Evolutionary conservation across 2,797 vertebrate genomes (phyloP), one percentile per base, ranked within the genome.

Genomic region (Hyperoplus immaculatus): DNA sequence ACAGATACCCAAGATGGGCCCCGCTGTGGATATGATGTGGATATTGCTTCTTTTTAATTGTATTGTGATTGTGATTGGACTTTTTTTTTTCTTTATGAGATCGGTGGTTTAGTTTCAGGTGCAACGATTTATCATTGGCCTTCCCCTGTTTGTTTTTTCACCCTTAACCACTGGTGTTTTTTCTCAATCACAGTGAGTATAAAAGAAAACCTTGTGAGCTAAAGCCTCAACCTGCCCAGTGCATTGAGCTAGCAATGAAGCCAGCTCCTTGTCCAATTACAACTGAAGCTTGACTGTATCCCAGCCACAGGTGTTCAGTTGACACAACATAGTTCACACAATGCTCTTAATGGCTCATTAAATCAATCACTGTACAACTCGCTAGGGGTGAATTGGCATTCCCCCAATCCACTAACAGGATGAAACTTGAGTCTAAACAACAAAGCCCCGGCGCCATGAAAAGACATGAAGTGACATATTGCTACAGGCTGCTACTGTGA

Each of bases 321-420:
- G 72, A 75, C 77, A 82, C 1, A 3, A 77, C 67, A 79, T 65
- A 68, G 58, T 63, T 85, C 78, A 76, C 75, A 72, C 75, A 72
- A 76, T 80, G 78, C 76, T 73, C 80, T 65, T 81, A 79, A 88
- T 70, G 56, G 81, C 76, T 87, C 60, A 18, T 78, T 78, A 80
- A 83, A 64, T 81, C 71, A 82, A 62, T 77, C 72, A 55, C 75
- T 80, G 86, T 78, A 68, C 6, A 41, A 62, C 53, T 69, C 54
- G 38, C 60, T 49, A 5, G 43, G 29, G 75, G 63, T 70, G 53
- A 77, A 67, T 71, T 68, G 0, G 11, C 50, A 5, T 39, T 29
- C 39, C 70, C 56, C 70, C 56, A 18, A n/a, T 60, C 41, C 36
- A 16, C 72, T 78, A 41, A 59, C 73, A 78, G 76, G 75, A 86